phyloP scores from a whole-genome alignment of 2,888 invertebrate genomes.

The Patella caerulea region DNA sequence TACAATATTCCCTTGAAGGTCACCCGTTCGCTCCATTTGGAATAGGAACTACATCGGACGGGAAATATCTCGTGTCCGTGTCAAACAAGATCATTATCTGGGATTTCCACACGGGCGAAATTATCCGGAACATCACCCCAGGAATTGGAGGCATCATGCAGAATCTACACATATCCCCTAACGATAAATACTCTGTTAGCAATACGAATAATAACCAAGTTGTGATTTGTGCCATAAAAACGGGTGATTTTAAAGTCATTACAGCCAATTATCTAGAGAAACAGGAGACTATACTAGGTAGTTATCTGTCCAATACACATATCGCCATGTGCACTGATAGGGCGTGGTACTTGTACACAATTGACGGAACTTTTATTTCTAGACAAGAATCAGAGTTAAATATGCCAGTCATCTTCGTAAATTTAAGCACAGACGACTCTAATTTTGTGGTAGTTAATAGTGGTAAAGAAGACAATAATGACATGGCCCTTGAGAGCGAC shows the following conservation, averaged over 20 bases:
- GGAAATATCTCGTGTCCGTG: conserved; percentile 87
- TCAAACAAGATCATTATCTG: conserved; percentile 97
- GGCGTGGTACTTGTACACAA: conserved; percentile 61
- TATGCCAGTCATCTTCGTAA: conserved; percentile 55
- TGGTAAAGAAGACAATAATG: conserved; percentile 59
- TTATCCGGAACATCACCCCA: conserved; percentile 90
- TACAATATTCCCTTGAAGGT: conserved; percentile 97
- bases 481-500: conserved; percentile 65
- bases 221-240: conserved; percentile 90
- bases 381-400: conserved; percentile 52
- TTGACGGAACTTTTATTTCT: conserved; percentile 53
- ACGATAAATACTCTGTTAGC: conserved; percentile 96
- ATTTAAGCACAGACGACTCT: conserved; percentile 48
- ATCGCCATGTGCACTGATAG: conserved; percentile 63
- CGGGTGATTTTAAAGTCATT: conserved; percentile 91
- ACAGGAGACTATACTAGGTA: conserved; percentile 61
- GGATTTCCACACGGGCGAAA: conserved; percentile 95
- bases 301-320: conserved; percentile 61
- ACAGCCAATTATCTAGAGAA: conserved; percentile 85
- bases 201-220: conserved; percentile 96
- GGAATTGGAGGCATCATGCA: conserved; percentile 94
- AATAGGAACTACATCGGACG: conserved; percentile 67
- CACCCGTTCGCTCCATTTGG: conserved; percentile 88
- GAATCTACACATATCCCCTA: conserved; percentile 90
- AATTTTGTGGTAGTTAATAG: conserved; percentile 59